A percentile compares a stretch with the other conserved stretches of the same genome.
phyloP scores from a whole-genome alignment of 2,797 vertebrate species.

The Smutsia temminckii region DNA sequence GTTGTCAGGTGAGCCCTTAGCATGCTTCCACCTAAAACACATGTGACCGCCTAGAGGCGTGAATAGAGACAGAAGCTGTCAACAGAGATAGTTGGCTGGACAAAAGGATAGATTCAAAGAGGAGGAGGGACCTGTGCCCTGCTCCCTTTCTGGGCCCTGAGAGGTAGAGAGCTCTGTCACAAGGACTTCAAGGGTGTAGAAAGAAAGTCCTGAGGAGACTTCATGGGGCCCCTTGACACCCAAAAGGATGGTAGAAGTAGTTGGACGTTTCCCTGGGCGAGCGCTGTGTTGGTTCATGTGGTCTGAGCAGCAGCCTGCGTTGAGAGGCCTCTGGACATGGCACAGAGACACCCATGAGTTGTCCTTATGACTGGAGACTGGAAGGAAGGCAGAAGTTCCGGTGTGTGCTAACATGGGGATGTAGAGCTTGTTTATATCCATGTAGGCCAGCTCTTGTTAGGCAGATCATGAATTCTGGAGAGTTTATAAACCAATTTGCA shows the following conservation, averaged over 20 bases:
- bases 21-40: not conserved
- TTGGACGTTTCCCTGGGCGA: not conserved
- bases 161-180: not conserved
- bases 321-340: not conserved
- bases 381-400: not conserved
- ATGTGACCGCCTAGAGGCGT: not conserved
- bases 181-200: not conserved
- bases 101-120: not conserved
- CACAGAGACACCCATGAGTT: fast-evolving
- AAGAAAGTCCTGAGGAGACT: not conserved
- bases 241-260: not conserved
- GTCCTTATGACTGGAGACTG: not conserved
- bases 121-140: not conserved
- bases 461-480: not conserved
- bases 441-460: not conserved
- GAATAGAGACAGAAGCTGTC: not conserved
- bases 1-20: not conserved
- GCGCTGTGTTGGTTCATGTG: not conserved
- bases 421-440: not conserved
- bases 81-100: not conserved
- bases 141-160: not conserved
- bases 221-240: not conserved
- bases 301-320: not conserved
- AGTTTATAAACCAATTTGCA: not conserved
- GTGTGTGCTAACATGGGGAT: fast-evolving